These are phyloP conservation scores for Oryzias curvinotus DNA, from an alignment of 2,113 vertebrate species.

Conservation along the genomic window DNA sequence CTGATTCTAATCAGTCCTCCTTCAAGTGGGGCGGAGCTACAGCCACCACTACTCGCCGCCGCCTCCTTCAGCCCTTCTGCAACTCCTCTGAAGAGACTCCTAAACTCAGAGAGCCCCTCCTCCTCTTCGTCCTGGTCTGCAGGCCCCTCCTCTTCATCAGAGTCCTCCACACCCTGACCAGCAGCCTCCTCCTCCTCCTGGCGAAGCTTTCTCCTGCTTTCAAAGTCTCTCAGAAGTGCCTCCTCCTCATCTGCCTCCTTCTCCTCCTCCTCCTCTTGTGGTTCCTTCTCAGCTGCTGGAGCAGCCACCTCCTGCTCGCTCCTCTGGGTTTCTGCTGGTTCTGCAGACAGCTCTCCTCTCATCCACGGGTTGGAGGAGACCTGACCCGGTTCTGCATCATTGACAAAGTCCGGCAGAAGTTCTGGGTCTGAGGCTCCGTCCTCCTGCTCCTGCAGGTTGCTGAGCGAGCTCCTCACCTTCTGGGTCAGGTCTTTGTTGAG, in stretches of 20 bases:
- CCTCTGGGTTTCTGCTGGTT: constrained; percentile 30
- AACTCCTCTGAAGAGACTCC: constrained; percentile 61
- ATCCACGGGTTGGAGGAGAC: constrained; percentile 86
- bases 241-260: constrained; percentile 52
- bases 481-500: constrained; percentile 86
- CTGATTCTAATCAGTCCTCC: constrained; percentile 67
- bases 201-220: constrained; percentile 61
- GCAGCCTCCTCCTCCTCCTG: neutral
- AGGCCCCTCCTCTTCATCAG: neutral
- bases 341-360: constrained; percentile 74
- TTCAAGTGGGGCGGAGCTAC: constrained; percentile 59
- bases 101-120: constrained; percentile 67
- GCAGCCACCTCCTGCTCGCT: constrained; percentile 1
- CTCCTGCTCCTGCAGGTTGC: constrained; percentile 65
- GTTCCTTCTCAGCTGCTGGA: constrained; percentile 46
- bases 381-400: constrained; percentile 53
- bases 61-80: constrained; percentile 4
- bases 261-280: constrained; percentile 16
- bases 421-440: constrained; percentile 50
- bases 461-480: constrained; percentile 74
- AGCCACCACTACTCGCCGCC: neutral
- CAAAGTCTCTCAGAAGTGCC: constrained; percentile 78
- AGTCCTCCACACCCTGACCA: neutral
- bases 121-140: constrained; percentile 35
- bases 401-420: constrained; percentile 69